Evolutionary conservation across 2,113 vertebrate genomes (phyloP).

Genomic region (human (Homo sapiens)): GRCh38 chr6:75159501-75160000

Average conservation of each 20-base stretch:
- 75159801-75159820: no score
- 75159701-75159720: neutral
- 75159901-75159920: conserved; percentile 53
- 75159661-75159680: neutral
- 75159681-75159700: neutral
- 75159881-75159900: neutral
- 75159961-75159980: conserved; percentile 48
- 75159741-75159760: neutral
- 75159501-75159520: no score
- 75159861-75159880: neutral
- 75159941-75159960: conserved; percentile 37
- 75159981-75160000: conserved; percentile 51
- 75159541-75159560: neutral
- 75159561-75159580: neutral
- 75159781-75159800: no score
- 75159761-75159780: neutral
- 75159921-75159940: conserved; percentile 17
- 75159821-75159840: neutral
- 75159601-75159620: neutral
- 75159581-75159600: neutral
- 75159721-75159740: neutral
- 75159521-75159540: neutral
- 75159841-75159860: no score
- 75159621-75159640: neutral
- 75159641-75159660: neutral